These are phyloP conservation scores for Lydus trimaculatus DNA, from an alignment of 2,888 invertebrate genomes.

Conservation along the genomic window DNA sequence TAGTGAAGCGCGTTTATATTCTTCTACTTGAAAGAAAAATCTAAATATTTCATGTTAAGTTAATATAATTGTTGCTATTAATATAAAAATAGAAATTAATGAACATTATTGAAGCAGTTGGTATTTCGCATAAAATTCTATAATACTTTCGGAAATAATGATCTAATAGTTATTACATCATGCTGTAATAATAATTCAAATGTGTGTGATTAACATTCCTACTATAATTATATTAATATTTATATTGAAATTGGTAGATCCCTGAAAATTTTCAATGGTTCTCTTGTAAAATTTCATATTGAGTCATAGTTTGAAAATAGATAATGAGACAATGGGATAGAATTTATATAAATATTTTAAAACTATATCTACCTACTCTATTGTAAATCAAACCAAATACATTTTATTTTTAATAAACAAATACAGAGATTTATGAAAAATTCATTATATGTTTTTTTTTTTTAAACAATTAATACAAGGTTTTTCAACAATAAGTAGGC, in stretches of 20 bases:
- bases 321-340: not conserved
- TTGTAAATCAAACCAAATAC: not conserved
- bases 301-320: conserved; percentile 4
- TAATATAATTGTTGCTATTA: not conserved
- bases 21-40: not conserved
- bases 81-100: not conserved
- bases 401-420: not conserved
- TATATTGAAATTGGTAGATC: not conserved
- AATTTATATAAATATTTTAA: not conserved
- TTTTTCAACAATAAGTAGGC: not conserved
- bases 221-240: not conserved
- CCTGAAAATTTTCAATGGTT: not conserved
- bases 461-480: not conserved
- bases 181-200: not conserved
- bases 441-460: not conserved
- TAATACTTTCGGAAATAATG: not conserved
- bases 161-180: conserved; percentile 4
- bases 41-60: not conserved
- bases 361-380: not conserved
- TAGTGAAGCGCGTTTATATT: not conserved
- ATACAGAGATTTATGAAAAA: not conserved
- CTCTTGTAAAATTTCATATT: not conserved
- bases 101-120: not conserved
- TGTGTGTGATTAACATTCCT: not conserved
- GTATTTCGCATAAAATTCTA: not conserved